Evolutionary conservation across 2,113 vertebrate genomes (phyloP).

Genomic region (Myrmecophaga tridactyla): DNA sequence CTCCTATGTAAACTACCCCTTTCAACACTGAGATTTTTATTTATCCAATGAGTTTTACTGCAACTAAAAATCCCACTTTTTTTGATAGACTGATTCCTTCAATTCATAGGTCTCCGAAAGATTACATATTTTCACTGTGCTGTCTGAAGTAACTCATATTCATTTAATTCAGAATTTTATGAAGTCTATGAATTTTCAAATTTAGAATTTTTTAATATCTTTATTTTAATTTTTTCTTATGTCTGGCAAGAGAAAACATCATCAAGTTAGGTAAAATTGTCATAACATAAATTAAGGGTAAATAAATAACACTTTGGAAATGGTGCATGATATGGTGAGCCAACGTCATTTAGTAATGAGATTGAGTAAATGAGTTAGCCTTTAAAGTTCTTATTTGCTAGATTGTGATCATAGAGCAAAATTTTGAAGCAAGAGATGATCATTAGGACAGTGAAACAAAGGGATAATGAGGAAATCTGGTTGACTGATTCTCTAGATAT

Average conservation of each 20-base stretch:
- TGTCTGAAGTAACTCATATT: neutral
- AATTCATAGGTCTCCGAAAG: neutral
- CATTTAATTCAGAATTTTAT: neutral
- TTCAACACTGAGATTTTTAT: neutral
- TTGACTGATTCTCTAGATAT: neutral
- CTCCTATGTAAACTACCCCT: neutral
- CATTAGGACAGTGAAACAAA: neutral
- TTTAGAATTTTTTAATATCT: neutral
- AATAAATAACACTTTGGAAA: neutral
- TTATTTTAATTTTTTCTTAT: neutral
- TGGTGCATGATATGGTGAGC: neutral
- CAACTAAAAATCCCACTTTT: neutral
- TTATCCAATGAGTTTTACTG: neutral
- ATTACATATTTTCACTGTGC: neutral
- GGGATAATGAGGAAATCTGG: constrained; percentile 11
- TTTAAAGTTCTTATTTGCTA: constrained; percentile 3
- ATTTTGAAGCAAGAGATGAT: neutral
- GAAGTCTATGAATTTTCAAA: constrained; percentile 21
- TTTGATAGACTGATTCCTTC: neutral
- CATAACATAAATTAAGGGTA: neutral
- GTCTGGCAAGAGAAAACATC: neutral
- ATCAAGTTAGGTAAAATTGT: too few species aligned
- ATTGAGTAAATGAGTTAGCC: neutral
- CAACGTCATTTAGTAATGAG: constrained; percentile 6
- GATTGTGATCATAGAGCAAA: neutral